phyloP scores from a whole-genome alignment of 2,113 vertebrate genomes.

The Mobula hypostoma region DNA sequence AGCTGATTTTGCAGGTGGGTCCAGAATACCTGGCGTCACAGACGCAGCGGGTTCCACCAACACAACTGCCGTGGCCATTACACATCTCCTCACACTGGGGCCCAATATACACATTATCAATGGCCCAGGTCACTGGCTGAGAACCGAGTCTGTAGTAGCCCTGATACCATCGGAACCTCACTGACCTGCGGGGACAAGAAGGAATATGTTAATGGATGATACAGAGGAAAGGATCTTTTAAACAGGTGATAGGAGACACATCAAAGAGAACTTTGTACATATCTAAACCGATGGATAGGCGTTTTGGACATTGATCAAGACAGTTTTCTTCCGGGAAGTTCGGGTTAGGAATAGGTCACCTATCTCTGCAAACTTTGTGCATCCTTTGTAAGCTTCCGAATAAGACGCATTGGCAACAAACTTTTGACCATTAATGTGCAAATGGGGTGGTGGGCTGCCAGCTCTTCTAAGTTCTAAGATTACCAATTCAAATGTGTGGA shows the following conservation, averaged over 20 bases:
- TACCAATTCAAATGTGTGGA: neutral
- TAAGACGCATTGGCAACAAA: neutral
- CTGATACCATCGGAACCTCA: slow-evolving; percentile 95
- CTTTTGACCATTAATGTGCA: too few relatives aligned
- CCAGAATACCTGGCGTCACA: slow-evolving; percentile 85
- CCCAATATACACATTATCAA: slow-evolving; percentile 89
- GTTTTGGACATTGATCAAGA: neutral
- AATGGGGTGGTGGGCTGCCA: too few relatives aligned
- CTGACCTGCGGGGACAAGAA: slow-evolving; percentile 61
- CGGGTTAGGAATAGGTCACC: neutral
- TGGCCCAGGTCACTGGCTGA: slow-evolving; percentile 85
- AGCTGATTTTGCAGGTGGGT: slow-evolving; percentile 75
- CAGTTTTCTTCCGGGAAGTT: neutral
- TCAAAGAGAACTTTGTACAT: neutral
- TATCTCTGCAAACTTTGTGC: neutral
- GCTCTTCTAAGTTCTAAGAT: neutral
- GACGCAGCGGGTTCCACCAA: slow-evolving; percentile 77
- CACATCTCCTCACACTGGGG: slow-evolving; percentile 97
- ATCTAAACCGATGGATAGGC: neutral
- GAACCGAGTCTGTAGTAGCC: slow-evolving; percentile 79
- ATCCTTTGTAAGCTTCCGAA: slow-evolving; percentile 3
- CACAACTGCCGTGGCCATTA: slow-evolving; percentile 79
- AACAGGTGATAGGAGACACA: neutral
- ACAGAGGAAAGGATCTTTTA: neutral
- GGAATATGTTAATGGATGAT: neutral